Percentiles rank a stretch among this genome's conserved stretches.
Conservation (phyloP, 2,797 vertebrate genomes). For the Poeciliopsis infans region DNA sequence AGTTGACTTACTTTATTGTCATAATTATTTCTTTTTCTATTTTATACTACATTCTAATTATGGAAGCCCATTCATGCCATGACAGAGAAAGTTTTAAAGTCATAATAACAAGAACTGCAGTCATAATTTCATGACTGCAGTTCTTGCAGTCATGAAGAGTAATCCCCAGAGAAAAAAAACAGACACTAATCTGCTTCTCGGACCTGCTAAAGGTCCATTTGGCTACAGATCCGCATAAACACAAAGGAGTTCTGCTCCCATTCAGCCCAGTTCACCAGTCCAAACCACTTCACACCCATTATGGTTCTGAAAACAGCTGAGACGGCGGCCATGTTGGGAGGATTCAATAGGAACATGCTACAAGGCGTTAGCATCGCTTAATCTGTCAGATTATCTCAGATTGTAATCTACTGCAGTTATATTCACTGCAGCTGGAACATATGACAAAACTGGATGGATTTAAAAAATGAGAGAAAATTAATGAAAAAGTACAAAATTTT, state of each 20-base stretch:
- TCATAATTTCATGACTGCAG: no score
- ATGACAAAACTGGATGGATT: background rate
- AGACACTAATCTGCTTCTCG: slow-evolving; percentile 61
- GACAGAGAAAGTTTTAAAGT: no score
- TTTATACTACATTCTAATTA: no score
- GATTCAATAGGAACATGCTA: slow-evolving; percentile 23
- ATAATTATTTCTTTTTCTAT: no score
- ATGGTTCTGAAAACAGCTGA: slow-evolving; percentile 31
- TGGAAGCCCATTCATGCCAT: no score
- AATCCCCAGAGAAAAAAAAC: slow-evolving; percentile 54
- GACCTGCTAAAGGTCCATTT: slow-evolving; percentile 74
- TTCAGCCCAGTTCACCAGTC: slow-evolving; percentile 41
- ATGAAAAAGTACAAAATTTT: no score
- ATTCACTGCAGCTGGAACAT: slow-evolving; percentile 58
- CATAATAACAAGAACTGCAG: no score
- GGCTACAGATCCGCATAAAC: slow-evolving; percentile 66
- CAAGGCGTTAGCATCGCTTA: slow-evolving; percentile 52
- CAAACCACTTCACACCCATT: slow-evolving; percentile 31
- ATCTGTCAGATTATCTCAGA: slow-evolving; percentile 49
- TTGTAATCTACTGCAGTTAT: slow-evolving; percentile 52
- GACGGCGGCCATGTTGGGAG: slow-evolving; percentile 6
- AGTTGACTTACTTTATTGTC: no score
- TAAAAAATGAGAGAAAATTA: no score
- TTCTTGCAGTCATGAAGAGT: no score
- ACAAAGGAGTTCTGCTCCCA: slow-evolving; percentile 42